Base-by-base conservation (phyloP, 2,113 vertebrate genomes). In the Petaurus breviceps region DNA sequence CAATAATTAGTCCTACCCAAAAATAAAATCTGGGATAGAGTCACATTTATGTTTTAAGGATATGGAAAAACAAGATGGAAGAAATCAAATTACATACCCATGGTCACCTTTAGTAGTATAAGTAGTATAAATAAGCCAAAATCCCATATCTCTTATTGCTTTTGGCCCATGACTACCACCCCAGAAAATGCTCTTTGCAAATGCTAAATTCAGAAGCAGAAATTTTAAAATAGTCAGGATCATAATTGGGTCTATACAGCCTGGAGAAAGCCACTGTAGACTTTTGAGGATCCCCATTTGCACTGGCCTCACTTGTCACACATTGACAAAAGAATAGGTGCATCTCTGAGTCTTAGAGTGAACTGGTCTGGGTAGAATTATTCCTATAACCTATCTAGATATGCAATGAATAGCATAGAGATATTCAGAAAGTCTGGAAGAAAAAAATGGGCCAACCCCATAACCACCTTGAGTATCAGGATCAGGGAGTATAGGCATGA, bases 11-110 rank as follows among this genome's bases (percentile, higher is more conserved):
- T 46, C 93, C 26, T 94, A 92, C 43, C 19, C 37, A n/a, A 49
- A 92, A 47, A 92, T 90, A n/a, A 96, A 96, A 94, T 96, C 7
- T 68, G 31, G 46, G 28, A 94, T 37, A 95, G 95, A 94, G 37
- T 0, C 91, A 51, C 43, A 94, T 55, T 95, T 95, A 47, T 4
- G 91, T 92, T 94, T 95, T 43, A 77, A 19, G 89, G 19, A 97
- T 92, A 31, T 43, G 37, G 16, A 11, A 43, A 46, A 0, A 2
- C 1, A 24, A 24, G 12, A 90, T 54, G 24, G 91, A 89, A 55
- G 26, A 92, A 96, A 19, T 37, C 37, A n/a, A 89, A 0, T 93
- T 46, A 91, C 2, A 51, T 93, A 51, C 92, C 92, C 2, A 95
- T 26, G 7, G 31, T 50, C 6, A 2, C 68, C 68, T 49, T 49